Percentiles rank a stretch among this genome's conserved stretches.
Conservation (phyloP, 2,113 vertebrate genomes). For the Paracanthobrama guichenoti region DNA sequence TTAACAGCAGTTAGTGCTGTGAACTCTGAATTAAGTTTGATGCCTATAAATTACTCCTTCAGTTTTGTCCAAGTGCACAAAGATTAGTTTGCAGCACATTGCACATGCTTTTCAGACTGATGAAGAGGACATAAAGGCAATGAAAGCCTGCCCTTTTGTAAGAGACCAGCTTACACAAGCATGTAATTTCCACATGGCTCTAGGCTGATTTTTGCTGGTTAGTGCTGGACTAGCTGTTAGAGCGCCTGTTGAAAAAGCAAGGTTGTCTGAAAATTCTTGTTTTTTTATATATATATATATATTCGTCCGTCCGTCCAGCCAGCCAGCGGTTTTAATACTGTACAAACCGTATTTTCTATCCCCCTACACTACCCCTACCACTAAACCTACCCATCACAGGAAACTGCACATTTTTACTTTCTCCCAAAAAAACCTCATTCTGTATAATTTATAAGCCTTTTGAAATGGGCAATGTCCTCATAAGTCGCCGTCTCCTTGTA, state of each 20-base stretch:
- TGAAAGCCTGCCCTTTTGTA: background rate
- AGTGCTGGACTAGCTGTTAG: background rate
- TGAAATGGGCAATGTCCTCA: too few relatives aligned
- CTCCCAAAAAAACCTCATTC: too few relatives aligned
- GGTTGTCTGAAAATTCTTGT: background rate
- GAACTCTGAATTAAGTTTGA: slow-evolving; percentile 7
- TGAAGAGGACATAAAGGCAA: background rate
- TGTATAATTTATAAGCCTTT: too few relatives aligned
- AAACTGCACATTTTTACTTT: too few relatives aligned
- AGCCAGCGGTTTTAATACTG: too few relatives aligned
- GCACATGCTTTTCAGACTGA: slow-evolving; percentile 12
- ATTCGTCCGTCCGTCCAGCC: too few relatives aligned
- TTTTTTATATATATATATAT: too few relatives aligned
- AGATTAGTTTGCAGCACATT: slow-evolving; percentile 21
- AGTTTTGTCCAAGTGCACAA: background rate
- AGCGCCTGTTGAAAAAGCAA: background rate
- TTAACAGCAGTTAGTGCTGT: slow-evolving; percentile 11
- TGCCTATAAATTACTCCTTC: slow-evolving; percentile 10
- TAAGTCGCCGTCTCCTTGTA: too few relatives aligned
- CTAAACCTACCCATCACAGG: too few relatives aligned
- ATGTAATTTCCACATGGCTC: background rate
- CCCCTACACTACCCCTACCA: too few relatives aligned
- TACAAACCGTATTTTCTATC: too few relatives aligned
- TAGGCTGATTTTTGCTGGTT: background rate
- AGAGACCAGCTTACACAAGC: background rate